Evolutionary conservation across 2,888 invertebrate genomes (phyloP), one percentile per base, ranked within the genome.

Genomic region (Aethes cnicana): DNA sequence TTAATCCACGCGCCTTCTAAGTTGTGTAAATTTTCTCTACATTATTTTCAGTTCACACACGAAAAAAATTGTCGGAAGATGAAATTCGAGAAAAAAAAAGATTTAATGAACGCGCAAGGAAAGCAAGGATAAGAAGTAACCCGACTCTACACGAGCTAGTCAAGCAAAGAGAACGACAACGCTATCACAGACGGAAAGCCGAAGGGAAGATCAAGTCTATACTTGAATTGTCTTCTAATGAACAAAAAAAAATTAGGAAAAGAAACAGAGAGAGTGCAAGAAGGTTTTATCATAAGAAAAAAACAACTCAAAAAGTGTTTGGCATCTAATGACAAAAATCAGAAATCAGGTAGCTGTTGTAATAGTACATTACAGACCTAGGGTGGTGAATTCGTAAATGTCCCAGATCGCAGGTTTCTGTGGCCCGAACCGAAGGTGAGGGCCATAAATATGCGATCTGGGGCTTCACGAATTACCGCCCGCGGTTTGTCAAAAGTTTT

Each of bases 31-130:
- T 11, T n/a, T 2, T 14, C 8, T 7, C 16, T 16, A 8, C n/a
- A 4, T 16, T 32, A 32, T 32, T 49, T 36, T n/a, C n/a, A 42
- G 49, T 6, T 20, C 6, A 6, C 4, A 36, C 7, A 33, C n/a
- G 9, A 6, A 36, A 11, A 17, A 21, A 11, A 35, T 2, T 20
- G 2, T n/a, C 49, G 0, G 14, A 21, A 42, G 16, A 20, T 28
- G 32, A 48, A 4, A 12, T 7, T 18, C 12, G 25, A 33, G 16
- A 35, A 21, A 16, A 21, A 8, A 42, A 42, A 11, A 49, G 35
- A 6, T 9, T 9, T 0, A n/a, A 5, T 12, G 35, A 21, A 17
- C 49, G 42, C 7, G 11, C 6, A 8, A 8, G 33, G n/a, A 36
- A 4, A 20, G 16, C 17, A 43, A 43, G n/a, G 8, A 42, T 43